phyloP scores from a whole-genome alignment of 2,888 invertebrate genomes.

The Pteria penguin region DNA sequence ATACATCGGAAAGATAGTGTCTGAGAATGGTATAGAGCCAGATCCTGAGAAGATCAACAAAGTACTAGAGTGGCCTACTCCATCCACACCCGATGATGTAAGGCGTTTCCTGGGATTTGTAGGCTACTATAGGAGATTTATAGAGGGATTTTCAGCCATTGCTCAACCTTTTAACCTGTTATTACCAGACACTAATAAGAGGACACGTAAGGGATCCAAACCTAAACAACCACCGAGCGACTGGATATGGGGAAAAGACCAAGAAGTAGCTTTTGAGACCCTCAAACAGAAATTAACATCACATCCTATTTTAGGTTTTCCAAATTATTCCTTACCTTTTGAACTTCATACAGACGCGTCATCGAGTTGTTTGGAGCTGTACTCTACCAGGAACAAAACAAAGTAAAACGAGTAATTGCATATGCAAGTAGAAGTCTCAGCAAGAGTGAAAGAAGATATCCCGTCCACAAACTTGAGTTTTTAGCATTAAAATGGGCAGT shows the following conservation, averaged over 20 bases:
- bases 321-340: neutral
- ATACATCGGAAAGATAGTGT: slow-evolving; percentile 27
- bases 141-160: neutral
- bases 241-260: neutral
- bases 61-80: neutral
- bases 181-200: neutral
- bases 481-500: neutral
- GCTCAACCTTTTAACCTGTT: neutral
- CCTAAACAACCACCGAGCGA: neutral
- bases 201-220: neutral
- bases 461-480: neutral
- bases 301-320: neutral
- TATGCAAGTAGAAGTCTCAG: neutral
- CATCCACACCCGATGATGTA: neutral
- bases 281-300: neutral
- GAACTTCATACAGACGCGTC: neutral
- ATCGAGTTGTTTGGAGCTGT: neutral
- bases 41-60: neutral
- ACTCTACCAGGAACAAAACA: neutral
- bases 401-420: neutral
- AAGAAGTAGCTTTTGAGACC: no score
- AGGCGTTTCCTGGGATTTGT: slow-evolving; percentile 9
- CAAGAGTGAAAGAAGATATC: neutral
- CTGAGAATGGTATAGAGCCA: slow-evolving; percentile 11
- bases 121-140: neutral